Base-by-base conservation (phyloP, 2,888 invertebrate genomes). In the Tenthredo amoena region DNA sequence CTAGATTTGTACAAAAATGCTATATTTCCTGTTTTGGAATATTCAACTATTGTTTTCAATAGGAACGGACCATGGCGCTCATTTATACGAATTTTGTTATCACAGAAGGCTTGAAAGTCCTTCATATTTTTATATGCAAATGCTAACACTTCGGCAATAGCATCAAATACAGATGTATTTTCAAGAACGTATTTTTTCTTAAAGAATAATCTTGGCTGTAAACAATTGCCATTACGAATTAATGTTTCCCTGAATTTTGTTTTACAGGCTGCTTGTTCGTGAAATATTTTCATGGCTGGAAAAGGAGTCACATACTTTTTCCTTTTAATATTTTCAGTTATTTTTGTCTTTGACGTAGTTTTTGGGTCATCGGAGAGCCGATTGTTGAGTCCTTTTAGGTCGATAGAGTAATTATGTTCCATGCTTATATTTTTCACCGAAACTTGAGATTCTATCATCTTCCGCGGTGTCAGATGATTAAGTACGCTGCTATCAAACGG, bases 231-330 rank as follows among this genome's bases (percentile, higher is more conserved):
- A 10, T 62, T 21, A 9, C 62, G 62, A 62, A 62, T 62, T 10
- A 62, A 26, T 62, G 62, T 62, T 21, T 62, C 62, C 62, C 10
- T 62, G 6, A 26, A 26, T 62, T 10, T 62, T n/a, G 5, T 62
- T 21, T 21, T 62, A 21, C 62, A 62, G 3, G 62, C 21, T 4
- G 62, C 62, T 26, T 62, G 62, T 21, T 62, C 62, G 10, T 62
- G 62, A 26, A 21, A 62, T 7, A 62, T 62, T 62, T 62, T 62
- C 62, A 62, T 18, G 5, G 62, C 62, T 15, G 62, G 62, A 26
- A 62, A 62, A 26, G 62, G 62, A 62, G 62, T 62, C 62, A 62
- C 62, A 26, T 62, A 62, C n/a, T 62, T 62, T 21, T 62, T 62
- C 26, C n/a, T 62, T 5, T 21, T 2, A 62, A n/a, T 62, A 26